Percentiles rank a stretch among this genome's conserved stretches.
Conservation (phyloP, 2,797 vertebrate species). For the Euthynnus affinis region DNA sequence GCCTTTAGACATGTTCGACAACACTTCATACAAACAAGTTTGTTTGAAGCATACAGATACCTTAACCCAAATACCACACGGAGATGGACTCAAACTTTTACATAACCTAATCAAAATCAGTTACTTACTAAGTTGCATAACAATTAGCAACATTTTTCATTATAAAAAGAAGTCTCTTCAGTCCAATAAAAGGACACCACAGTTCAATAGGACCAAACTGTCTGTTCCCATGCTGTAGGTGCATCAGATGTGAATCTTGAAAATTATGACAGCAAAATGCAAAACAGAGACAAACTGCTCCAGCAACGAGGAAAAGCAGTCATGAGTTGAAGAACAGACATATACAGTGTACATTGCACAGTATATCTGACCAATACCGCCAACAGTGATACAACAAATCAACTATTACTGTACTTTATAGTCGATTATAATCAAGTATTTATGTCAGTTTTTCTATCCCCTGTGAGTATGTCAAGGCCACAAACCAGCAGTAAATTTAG, state of each 20-base stretch:
- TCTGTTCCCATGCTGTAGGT: background rate
- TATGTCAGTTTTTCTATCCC: constrained; percentile 30
- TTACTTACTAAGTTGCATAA: background rate
- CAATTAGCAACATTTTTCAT: background rate
- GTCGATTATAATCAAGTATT: constrained; percentile 26
- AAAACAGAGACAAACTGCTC: background rate
- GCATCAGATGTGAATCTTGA: background rate
- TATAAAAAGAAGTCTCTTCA: background rate
- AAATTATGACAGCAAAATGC: background rate
- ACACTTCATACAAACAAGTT: too few relatives aligned
- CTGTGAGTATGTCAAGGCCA: constrained; percentile 36
- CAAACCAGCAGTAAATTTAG: constrained; percentile 40
- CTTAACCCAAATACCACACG: background rate
- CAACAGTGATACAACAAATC: constrained; percentile 7
- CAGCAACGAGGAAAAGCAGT: background rate
- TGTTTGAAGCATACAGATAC: too few relatives aligned
- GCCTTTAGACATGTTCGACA: too few relatives aligned
- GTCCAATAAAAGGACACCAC: background rate
- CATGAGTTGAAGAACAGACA: background rate
- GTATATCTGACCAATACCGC: constrained; percentile 8
- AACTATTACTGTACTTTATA: background rate
- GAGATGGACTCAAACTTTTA: background rate
- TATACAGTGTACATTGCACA: background rate
- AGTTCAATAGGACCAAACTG: background rate
- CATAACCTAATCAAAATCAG: background rate